Percentiles rank a stretch among this genome's conserved stretches.
Conservation (phyloP, 2,797 vertebrate genomes). For the Hypotaenidia okinawae region DNA sequence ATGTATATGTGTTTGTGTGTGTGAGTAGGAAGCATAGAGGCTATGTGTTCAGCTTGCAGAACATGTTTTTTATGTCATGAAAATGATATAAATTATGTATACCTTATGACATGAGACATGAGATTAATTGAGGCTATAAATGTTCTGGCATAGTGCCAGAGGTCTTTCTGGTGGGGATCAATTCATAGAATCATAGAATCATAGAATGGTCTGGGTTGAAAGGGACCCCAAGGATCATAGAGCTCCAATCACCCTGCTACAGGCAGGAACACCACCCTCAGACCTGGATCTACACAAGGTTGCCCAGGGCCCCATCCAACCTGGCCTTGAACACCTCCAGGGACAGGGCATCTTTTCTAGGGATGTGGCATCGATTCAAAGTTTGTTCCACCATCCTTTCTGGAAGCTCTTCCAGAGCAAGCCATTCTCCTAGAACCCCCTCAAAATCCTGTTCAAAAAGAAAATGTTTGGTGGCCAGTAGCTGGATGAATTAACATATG, state of each 20-base stretch:
- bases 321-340: too few relatives aligned
- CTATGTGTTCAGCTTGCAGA: not conserved
- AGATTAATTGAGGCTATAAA: not conserved
- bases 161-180: not conserved
- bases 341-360: too few relatives aligned
- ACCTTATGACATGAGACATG: not conserved
- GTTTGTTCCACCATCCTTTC: not conserved
- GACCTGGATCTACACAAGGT: too few relatives aligned
- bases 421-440: not conserved
- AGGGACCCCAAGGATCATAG: too few relatives aligned
- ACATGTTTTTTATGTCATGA: not conserved
- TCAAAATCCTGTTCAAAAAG: not conserved
- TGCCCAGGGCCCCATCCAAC: too few relatives aligned
- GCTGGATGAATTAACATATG: not conserved
- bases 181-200: not conserved
- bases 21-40: not conserved
- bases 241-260: too few relatives aligned
- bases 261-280: too few relatives aligned
- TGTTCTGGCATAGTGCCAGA: not conserved
- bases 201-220: too few relatives aligned
- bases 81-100: not conserved
- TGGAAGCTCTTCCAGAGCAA: not conserved
- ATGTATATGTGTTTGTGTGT: fast-evolving
- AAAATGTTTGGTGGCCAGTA: not conserved
- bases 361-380: not conserved